Base-by-base conservation (phyloP, 2,888 invertebrate genomes). In the Tuberolachnus salignus region DNA sequence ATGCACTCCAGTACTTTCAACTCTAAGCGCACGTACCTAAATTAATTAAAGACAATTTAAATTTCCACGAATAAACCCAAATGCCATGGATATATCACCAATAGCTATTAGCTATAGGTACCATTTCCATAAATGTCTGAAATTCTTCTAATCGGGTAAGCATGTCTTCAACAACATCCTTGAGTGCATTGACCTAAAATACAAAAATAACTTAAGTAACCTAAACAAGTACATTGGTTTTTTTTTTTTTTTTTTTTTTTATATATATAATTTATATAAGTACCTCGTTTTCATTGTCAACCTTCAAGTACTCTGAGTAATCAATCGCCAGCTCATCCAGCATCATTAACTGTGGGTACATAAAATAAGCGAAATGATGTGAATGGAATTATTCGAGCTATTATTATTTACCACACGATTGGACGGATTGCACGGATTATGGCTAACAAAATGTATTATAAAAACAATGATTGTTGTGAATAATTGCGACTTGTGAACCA, bases 51-150 rank as follows among this genome's bases (percentile, higher is more conserved):
- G 16, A 16, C 21, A 23, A 44, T 71, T 23, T 19, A 8, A 23
- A 67, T 66, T 10, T 9, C 14, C 0, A 44, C 44, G 13, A 34
- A 16, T 0, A 9, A 1, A 46, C 46, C 3, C 34, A 46, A 1
- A 44, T 9, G n/a, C 21, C 14, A 16, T 44, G 1, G 21, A 46
- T 3, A 64, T 42, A 34, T 61, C 4, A 61, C 8, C 34, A 34
- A 34, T 4, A 34, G 34, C 34, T 34, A 34, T 34, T 46, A 14
- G 19, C 9, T 23, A n/a, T n/a, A 14, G 21, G 1, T 63, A 69
- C 78, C 78, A 78, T 78, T 69, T 78, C 78, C 78, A 69, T 78
- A 19, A 78, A 78, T n/a, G 78, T 78, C 34, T 78, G 78, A 42
- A 78, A 78, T 42, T 78, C 78, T 69, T 78, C 78, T 13, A 78